Percentiles rank a stretch among this genome's conserved stretches.
These are phyloP conservation scores for Hirtodrosophila alboralis DNA, from an alignment of 2,888 invertebrate genomes.

Conservation along the genomic window DNA sequence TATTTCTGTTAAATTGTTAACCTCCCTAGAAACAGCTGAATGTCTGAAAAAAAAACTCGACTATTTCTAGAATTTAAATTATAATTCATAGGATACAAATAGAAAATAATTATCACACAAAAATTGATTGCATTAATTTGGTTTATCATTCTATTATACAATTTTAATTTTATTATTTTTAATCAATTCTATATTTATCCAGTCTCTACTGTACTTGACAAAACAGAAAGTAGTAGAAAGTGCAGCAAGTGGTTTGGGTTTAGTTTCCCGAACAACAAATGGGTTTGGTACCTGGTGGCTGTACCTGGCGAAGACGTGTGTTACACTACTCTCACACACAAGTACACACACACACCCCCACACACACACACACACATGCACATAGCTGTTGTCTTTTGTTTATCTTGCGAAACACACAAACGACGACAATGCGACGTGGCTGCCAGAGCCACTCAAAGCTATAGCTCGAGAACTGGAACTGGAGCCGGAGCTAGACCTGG, in stretches of 20 bases:
- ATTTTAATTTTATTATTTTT: too few relatives aligned
- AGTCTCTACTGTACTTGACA: constrained; percentile 38
- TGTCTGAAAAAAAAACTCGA: too few relatives aligned
- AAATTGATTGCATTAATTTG: too few relatives aligned
- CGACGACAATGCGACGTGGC: constrained; percentile 55
- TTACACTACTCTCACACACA: constrained; percentile 37
- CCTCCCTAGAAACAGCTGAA: too few relatives aligned
- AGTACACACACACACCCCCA: constrained; percentile 5
- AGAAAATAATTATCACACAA: too few relatives aligned
- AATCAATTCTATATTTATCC: constrained; percentile 3
- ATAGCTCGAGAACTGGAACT: constrained; percentile 5
- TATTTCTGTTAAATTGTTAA: too few relatives aligned
- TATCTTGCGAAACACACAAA: constrained; percentile 67
- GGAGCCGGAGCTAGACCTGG: constrained; percentile 13
- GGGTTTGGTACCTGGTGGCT: constrained; percentile 1
- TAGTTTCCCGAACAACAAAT: constrained; percentile 27
- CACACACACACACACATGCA: constrained; percentile 4
- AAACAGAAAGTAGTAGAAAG: constrained; percentile 18
- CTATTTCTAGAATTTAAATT: too few relatives aligned
- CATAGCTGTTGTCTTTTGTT: constrained; percentile 68
- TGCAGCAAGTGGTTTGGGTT: constrained; percentile 29
- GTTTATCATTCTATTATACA: too few relatives aligned
- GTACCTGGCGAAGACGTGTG: constrained; percentile 62
- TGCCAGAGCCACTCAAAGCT: constrained; percentile 46
- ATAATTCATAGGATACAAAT: too few relatives aligned